These are phyloP conservation scores for Camelus dromedarius DNA, from an alignment of 2,113 vertebrate genomes.

Conservation along the genomic window DNA sequence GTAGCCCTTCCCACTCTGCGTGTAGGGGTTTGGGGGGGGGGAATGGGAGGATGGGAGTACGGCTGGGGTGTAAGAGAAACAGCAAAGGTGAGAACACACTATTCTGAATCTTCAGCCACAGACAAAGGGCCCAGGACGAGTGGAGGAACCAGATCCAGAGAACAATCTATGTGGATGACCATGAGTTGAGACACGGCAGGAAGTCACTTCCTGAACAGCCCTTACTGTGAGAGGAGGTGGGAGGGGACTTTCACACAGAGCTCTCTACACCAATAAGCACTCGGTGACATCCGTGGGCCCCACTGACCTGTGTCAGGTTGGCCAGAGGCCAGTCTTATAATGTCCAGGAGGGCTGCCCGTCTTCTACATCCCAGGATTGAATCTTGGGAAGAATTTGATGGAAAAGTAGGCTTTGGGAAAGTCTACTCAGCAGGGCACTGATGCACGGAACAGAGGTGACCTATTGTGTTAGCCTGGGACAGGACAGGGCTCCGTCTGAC, in stretches of 20 bases:
- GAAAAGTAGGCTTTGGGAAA: not conserved
- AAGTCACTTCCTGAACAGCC: not conserved
- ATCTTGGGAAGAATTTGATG: not conserved
- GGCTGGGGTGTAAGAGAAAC: not conserved
- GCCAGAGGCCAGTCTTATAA: not conserved
- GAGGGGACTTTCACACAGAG: fast-evolving
- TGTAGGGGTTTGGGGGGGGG: not conserved
- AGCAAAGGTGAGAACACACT: not conserved
- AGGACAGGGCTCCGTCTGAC: not conserved
- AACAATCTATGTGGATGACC: not conserved
- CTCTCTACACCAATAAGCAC: not conserved
- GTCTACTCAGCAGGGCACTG: not conserved
- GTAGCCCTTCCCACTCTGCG: not conserved
- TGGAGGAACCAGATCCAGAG: too few species aligned
- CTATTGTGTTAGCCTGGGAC: not conserved
- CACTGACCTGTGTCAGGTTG: not conserved
- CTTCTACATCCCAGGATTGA: not conserved
- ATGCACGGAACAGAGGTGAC: not conserved
- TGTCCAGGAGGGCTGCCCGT: not conserved
- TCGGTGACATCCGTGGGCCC: fast-evolving
- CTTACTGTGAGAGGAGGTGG: not conserved
- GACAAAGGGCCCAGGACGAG: not conserved
- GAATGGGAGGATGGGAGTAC: not conserved
- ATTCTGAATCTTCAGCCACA: not conserved
- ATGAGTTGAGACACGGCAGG: not conserved